Evolutionary conservation across 2,113 vertebrate species (phyloP).

Genomic region (Chamaea fasciata): DNA sequence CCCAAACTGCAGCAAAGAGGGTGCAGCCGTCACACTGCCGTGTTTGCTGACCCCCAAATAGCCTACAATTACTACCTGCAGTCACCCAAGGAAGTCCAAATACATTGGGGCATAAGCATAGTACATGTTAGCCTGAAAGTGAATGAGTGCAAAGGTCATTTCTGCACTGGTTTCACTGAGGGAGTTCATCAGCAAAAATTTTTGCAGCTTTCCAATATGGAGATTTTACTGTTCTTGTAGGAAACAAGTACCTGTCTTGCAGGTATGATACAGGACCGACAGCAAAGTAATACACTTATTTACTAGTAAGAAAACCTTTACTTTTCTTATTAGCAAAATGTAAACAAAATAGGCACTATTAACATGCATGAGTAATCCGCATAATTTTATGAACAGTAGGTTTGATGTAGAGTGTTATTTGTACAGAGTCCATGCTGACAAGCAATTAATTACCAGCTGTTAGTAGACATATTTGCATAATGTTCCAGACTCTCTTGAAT

Average conservation of each 20-base stretch:
- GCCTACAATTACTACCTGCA: accelerated
- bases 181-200: not conserved
- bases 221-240: not conserved
- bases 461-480: not conserved
- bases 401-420: not conserved
- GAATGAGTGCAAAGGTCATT: not conserved
- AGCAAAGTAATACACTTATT: not conserved
- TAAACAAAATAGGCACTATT: not conserved
- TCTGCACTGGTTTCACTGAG: not conserved
- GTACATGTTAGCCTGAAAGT: not conserved
- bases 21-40: not conserved
- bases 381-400: not conserved
- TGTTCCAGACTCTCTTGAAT: not conserved
- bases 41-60: not conserved
- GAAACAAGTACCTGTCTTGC: not conserved
- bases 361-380: not conserved
- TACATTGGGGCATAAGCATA: accelerated
- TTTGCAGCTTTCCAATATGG: not conserved
- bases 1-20: not conserved
- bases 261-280: not conserved
- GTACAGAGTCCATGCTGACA: not conserved
- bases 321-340: not conserved
- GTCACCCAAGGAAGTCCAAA: not conserved
- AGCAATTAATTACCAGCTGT: not conserved
- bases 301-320: not conserved